Evolutionary conservation across 2,113 vertebrate species (phyloP).

Genomic region (Syrrhaptes paradoxus): DNA sequence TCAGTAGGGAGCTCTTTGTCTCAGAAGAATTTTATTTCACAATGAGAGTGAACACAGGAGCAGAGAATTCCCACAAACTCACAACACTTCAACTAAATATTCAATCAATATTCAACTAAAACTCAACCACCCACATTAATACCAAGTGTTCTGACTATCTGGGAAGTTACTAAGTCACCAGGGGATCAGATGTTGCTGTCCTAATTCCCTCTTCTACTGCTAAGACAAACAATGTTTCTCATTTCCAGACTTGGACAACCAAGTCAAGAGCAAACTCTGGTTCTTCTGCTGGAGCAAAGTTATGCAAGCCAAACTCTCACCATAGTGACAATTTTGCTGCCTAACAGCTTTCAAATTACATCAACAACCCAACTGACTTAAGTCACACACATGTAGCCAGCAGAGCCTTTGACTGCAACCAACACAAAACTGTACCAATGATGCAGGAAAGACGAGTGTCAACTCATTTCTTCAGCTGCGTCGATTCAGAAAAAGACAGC

Average conservation of each 20-base stretch:
- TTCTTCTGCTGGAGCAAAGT: background rate
- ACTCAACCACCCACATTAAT: background rate
- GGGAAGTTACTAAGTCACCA: background rate
- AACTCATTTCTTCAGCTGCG: background rate
- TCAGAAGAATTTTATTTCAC: background rate
- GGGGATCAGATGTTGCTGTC: background rate
- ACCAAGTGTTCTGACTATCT: accelerated
- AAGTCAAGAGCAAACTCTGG: background rate
- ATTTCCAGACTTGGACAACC: background rate
- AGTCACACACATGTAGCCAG: background rate
- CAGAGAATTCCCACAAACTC: background rate
- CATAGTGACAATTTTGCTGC: background rate
- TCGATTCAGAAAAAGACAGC: background rate
- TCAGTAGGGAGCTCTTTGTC: background rate
- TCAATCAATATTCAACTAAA: background rate
- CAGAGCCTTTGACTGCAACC: background rate
- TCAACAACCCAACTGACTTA: background rate
- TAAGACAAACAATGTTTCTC: background rate
- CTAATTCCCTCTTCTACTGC: background rate
- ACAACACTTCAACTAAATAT: background rate
- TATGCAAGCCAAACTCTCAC: background rate
- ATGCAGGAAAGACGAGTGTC: background rate
- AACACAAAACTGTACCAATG: background rate
- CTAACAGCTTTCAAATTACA: background rate
- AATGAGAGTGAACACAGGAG: background rate